A percentile compares a stretch with the other conserved stretches of the same genome.
These are phyloP conservation scores for Latrodectus elegans DNA, from an alignment of 2,888 invertebrate species.

Conservation along the genomic window DNA sequence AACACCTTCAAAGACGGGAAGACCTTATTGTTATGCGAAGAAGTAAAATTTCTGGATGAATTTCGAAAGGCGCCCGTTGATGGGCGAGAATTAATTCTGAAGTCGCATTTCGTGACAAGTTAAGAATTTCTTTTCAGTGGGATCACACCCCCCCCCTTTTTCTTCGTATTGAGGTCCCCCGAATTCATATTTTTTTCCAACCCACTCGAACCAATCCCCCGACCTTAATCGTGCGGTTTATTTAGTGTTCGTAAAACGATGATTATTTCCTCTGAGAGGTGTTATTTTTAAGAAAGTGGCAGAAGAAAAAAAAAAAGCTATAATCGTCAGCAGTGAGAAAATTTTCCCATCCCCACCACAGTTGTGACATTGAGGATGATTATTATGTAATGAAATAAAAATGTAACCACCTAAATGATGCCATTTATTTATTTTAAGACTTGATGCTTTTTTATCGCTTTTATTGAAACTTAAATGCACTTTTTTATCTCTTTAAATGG, in stretches of 20 bases:
- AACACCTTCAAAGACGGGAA: background rate
- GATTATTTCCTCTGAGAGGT: slow-evolving; percentile 33
- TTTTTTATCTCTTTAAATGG: too few species aligned
- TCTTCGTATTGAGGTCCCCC: too few species aligned
- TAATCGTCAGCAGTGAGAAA: slow-evolving; percentile 25
- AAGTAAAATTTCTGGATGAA: slow-evolving; percentile 56
- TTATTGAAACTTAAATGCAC: too few species aligned
- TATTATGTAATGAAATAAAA: slow-evolving; percentile 57
- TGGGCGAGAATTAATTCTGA: slow-evolving; percentile 51
- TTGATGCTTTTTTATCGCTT: background rate
- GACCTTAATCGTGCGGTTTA: slow-evolving; percentile 44
- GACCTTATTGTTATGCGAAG: slow-evolving; percentile 62
- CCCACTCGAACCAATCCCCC: background rate
- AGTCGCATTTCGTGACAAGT: slow-evolving; percentile 58
- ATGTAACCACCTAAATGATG: slow-evolving; percentile 24
- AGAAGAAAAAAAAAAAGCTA: slow-evolving; percentile 30
- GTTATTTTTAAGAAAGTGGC: slow-evolving; percentile 25
- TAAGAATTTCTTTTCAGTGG: slow-evolving; percentile 14
- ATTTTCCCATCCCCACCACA: slow-evolving; percentile 12
- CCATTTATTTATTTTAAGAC: slow-evolving; percentile 1
- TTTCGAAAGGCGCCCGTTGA: slow-evolving; percentile 46
- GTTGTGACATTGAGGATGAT: slow-evolving; percentile 40
- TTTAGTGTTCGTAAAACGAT: slow-evolving; percentile 41
- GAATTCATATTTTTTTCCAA: background rate
- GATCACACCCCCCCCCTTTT: too few species aligned